Evolutionary conservation across 92 coral and sea anemone genomes (phyloP).

Genomic region (Porites lobata): DNA sequence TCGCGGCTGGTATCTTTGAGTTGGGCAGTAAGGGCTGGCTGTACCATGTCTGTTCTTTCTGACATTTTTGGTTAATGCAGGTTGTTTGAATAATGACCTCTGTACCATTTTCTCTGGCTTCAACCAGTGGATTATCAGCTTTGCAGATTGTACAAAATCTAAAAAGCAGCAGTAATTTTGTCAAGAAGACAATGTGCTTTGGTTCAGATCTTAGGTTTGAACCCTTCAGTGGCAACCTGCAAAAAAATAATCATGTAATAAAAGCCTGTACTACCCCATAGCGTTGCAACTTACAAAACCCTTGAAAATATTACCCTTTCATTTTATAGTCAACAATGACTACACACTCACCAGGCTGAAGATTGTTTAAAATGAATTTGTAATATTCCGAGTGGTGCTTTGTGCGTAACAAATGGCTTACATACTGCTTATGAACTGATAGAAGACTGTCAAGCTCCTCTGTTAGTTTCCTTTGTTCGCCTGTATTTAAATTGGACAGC

Average conservation of each 20-base stretch:
- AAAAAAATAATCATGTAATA: not conserved
- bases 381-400: too few relatives aligned
- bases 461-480: too few relatives aligned
- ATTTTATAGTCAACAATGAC: too few relatives aligned
- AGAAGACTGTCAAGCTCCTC: too few relatives aligned
- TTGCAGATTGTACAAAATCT: not conserved
- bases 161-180: not conserved
- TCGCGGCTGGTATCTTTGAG: not conserved
- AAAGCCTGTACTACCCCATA: too few relatives aligned
- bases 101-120: not conserved
- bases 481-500: too few relatives aligned
- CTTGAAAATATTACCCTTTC: too few relatives aligned
- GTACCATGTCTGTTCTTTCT: conserved; percentile 1
- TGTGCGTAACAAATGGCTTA: too few relatives aligned
- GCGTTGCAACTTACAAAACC: too few relatives aligned
- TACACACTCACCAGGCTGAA: too few relatives aligned
- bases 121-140: not conserved
- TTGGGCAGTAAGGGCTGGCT: not conserved
- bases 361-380: too few relatives aligned
- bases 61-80: not conserved
- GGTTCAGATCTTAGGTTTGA: not conserved
- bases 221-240: conserved; percentile 1
- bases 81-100: not conserved
- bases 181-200: not conserved
- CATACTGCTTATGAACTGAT: too few relatives aligned